Evolutionary conservation across 2,888 invertebrate genomes (phyloP).

Genomic region (Netelia fuscicornis): DNA sequence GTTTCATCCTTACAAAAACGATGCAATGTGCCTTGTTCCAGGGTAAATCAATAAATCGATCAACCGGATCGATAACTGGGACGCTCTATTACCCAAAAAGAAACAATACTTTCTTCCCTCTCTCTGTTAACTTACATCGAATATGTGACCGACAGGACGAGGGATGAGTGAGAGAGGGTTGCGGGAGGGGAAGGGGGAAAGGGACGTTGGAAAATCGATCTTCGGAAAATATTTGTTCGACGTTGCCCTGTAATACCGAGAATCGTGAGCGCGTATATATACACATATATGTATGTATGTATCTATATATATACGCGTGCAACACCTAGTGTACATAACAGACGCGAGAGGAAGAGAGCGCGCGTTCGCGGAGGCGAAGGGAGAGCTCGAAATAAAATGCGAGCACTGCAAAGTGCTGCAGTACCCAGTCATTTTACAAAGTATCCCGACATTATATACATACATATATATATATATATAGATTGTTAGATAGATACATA

Average conservation of each 20-base stretch:
- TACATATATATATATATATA: neutral
- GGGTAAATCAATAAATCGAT: conserved; percentile 10
- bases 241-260: conserved; percentile 39
- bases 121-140: conserved; percentile 11
- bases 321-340: conserved; percentile 4
- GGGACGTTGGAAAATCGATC: conserved; percentile 73
- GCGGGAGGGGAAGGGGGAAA: conserved; percentile 34
- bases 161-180: conserved; percentile 60
- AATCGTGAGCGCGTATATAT: conserved; percentile 15
- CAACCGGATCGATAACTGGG: neutral
- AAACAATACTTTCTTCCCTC: neutral
- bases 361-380: neutral
- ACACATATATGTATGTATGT: neutral
- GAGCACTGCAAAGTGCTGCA: conserved; percentile 35
- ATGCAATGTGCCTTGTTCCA: too few relatives aligned
- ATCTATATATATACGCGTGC: neutral
- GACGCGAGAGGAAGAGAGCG: neutral
- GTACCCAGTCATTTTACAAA: conserved; percentile 22
- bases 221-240: conserved; percentile 74
- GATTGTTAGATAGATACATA: neutral
- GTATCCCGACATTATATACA: neutral
- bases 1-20: too few relatives aligned
- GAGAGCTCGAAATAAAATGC: conserved; percentile 1
- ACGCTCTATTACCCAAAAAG: neutral
- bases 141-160: conserved; percentile 54